A percentile compares a stretch with the other conserved stretches of the same genome.
Evolutionary conservation across 2,113 vertebrate genomes (phyloP).

Genomic region (Deroptyus accipitrinus): DNA sequence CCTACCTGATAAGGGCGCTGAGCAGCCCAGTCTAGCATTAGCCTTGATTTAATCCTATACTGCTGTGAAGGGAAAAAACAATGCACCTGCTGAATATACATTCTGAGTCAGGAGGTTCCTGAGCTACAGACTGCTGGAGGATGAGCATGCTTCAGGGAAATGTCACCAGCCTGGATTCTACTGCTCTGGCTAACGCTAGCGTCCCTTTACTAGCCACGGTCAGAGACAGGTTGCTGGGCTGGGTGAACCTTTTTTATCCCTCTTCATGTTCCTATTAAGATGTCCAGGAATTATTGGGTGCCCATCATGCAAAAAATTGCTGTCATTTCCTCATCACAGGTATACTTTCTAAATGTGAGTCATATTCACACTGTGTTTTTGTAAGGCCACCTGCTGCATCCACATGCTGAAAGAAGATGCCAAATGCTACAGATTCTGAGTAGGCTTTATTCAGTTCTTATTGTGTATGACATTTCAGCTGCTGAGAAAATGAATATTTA

Average conservation of each 20-base stretch:
- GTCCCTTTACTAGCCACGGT: background rate
- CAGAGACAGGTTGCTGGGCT: background rate
- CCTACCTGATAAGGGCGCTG: background rate
- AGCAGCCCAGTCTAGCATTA: background rate
- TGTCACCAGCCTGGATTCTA: background rate
- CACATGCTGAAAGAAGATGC: background rate
- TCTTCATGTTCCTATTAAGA: background rate
- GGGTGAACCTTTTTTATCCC: background rate
- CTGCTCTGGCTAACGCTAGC: background rate
- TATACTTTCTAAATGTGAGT: background rate
- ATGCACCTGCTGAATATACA: background rate
- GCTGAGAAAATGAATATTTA: background rate
- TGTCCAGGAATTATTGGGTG: background rate
- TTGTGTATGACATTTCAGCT: background rate
- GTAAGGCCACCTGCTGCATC: background rate
- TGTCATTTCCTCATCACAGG: background rate
- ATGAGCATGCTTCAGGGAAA: background rate
- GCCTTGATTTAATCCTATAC: background rate
- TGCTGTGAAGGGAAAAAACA: background rate
- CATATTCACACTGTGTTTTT: background rate
- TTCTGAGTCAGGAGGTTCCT: background rate
- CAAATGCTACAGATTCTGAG: background rate
- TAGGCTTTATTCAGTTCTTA: background rate
- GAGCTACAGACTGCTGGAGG: background rate
- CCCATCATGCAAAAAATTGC: background rate